Conservation (phyloP, 2,888 invertebrate genomes). For the Bellardia pandia region DNA sequence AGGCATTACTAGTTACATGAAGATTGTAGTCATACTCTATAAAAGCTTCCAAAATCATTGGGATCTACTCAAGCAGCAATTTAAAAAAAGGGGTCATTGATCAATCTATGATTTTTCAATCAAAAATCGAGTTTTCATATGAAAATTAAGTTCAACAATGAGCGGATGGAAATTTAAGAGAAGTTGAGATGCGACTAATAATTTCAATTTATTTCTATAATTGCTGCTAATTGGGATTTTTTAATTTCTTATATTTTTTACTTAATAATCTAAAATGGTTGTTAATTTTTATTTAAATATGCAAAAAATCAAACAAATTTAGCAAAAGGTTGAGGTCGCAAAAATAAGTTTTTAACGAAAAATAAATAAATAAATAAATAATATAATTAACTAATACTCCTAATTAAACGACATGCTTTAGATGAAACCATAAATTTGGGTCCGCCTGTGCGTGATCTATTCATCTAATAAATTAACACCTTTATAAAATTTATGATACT, state of each 20-base stretch:
- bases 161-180: too few relatives aligned
- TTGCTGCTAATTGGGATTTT: background rate
- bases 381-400: constrained; percentile 12
- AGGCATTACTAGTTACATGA: too few relatives aligned
- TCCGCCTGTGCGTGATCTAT: constrained; percentile 32
- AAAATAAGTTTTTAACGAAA: constrained; percentile 6
- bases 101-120: too few relatives aligned
- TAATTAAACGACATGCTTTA: constrained; percentile 3
- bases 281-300: background rate
- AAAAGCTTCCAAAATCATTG: too few relatives aligned
- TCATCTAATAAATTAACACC: constrained; percentile 65
- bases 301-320: background rate
- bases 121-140: too few relatives aligned
- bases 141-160: too few relatives aligned
- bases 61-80: too few relatives aligned
- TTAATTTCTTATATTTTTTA: background rate
- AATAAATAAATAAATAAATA: constrained; percentile 1
- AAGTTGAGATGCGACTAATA: too few relatives aligned
- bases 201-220: background rate
- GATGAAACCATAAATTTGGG: background rate
- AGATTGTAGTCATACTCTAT: too few relatives aligned
- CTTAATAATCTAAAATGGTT: background rate
- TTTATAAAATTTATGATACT: constrained; percentile 30
- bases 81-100: too few relatives aligned
- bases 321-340: constrained; percentile 19